These are phyloP conservation scores for Trochalopteron elliotii DNA, from an alignment of 2,113 vertebrate genomes.

Conservation along the genomic window DNA sequence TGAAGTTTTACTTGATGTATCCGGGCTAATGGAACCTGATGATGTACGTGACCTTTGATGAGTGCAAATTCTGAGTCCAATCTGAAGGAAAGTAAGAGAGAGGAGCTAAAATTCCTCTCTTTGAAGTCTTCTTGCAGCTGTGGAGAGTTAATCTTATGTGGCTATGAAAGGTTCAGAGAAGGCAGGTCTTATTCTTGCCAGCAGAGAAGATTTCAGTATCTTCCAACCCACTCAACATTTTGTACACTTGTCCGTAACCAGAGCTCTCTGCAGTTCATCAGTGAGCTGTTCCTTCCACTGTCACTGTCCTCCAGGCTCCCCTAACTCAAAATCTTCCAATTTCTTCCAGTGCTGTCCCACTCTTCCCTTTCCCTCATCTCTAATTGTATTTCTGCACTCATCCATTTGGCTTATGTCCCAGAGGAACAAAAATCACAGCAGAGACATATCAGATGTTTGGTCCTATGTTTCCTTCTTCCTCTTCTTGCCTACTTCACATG, in stretches of 20 bases:
- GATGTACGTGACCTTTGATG: background rate
- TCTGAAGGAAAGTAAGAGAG: background rate
- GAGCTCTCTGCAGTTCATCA: background rate
- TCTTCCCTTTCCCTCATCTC: background rate
- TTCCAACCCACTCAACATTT: background rate
- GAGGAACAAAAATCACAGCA: background rate
- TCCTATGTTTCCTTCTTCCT: background rate
- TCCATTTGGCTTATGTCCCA: background rate
- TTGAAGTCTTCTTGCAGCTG: background rate
- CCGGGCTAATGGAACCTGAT: background rate
- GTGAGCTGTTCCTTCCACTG: background rate
- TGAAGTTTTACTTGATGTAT: background rate
- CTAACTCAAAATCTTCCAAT: background rate
- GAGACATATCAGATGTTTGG: background rate
- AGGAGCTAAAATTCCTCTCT: background rate
- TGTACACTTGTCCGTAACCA: background rate
- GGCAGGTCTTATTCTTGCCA: background rate
- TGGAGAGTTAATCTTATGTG: background rate
- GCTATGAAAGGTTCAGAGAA: background rate
- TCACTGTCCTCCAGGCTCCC: background rate
- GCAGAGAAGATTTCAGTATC: background rate
- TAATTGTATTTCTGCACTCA: background rate
- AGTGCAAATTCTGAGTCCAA: background rate
- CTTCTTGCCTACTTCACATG: background rate
- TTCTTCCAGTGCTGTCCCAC: background rate